Evolutionary conservation across 2,888 invertebrate species (phyloP).

Genomic region (Congeria kusceri): DNA sequence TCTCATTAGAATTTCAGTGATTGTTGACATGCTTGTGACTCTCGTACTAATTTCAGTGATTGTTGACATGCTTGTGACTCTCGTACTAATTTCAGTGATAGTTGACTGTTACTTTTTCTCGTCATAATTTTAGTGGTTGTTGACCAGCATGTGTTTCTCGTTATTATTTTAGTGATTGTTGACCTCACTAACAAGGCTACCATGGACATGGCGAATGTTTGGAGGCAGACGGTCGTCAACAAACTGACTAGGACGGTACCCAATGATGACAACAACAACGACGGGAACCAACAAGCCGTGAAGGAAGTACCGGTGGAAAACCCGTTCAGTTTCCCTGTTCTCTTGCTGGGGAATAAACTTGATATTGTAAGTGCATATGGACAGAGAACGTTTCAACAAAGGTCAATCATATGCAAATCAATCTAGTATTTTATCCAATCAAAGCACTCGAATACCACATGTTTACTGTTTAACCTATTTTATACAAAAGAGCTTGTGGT

Average conservation of each 20-base stretch:
- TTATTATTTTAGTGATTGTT: conserved; percentile 76
- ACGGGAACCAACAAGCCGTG: conserved; percentile 50
- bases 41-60: conserved; percentile 77
- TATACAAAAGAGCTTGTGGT: no score
- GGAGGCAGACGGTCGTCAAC: conserved; percentile 79
- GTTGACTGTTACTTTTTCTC: no score
- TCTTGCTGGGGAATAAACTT: conserved; percentile 81
- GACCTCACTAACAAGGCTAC: conserved; percentile 75
- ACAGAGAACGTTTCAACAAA: no score
- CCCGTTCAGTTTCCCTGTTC: conserved; percentile 74
- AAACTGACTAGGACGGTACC: conserved; percentile 67
- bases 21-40: no score
- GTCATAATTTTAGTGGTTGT: no score
- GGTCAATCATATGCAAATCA: no score
- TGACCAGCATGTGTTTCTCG: not conserved
- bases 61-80: no score
- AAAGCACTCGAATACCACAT: no score
- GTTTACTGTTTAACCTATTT: no score
- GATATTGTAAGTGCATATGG: conserved; percentile 77
- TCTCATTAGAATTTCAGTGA: no score
- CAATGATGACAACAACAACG: conserved; percentile 43
- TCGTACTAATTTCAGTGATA: no score
- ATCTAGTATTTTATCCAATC: no score
- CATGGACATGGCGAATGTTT: conserved; percentile 78
- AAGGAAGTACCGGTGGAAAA: conserved; percentile 63